These are phyloP conservation scores for Nasonia longicornis DNA, from an alignment of 1,140 invertebrate species.

Conservation along the genomic window DNA sequence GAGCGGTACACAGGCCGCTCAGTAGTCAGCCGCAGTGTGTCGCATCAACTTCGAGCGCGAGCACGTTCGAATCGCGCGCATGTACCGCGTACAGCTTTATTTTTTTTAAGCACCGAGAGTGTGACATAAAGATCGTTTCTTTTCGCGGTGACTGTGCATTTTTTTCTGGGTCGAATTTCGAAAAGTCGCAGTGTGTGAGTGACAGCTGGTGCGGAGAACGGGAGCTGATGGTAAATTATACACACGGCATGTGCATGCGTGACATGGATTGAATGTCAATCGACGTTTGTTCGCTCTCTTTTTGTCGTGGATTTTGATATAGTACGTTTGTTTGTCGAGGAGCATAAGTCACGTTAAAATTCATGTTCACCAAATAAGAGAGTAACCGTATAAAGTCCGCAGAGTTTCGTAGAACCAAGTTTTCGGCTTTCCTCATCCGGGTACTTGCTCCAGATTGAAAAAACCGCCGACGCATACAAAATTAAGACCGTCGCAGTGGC, in stretches of 20 bases:
- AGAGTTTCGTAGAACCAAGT: no score
- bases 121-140: background rate
- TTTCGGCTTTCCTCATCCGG: no score
- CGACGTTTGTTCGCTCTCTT: no score
- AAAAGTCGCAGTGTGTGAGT: background rate
- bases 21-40: conserved; percentile 52
- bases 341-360: no score
- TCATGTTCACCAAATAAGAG: no score
- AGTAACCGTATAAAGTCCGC: no score
- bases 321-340: no score
- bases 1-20: background rate
- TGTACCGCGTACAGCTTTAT: background rate
- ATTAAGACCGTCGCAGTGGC: no score
- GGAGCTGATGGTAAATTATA: conserved; percentile 12
- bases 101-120: background rate
- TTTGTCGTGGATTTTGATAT: no score
- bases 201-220: background rate
- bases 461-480: no score
- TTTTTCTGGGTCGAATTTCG: background rate
- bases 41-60: conserved; percentile 49
- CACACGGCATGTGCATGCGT: background rate
- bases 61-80: conserved; percentile 2
- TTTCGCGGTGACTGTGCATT: background rate
- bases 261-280: background rate
- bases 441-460: no score